Evolutionary conservation across 2,888 invertebrate species (phyloP), one percentile per base, ranked within the genome.

Genomic region (Orchestes rusci): DNA sequence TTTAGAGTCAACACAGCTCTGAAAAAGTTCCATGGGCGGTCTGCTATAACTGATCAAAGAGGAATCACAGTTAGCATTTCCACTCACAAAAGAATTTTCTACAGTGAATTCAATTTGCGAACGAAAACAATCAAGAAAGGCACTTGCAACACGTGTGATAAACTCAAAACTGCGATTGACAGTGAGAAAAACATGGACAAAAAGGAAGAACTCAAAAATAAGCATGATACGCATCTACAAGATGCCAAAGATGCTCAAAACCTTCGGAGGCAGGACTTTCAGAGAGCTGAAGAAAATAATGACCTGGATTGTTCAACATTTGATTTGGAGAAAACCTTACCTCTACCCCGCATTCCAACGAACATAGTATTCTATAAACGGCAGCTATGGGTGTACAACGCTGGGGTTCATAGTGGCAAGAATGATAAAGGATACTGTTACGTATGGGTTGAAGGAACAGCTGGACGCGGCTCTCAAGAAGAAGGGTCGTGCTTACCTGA

Each of bases 241-340:
- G 35, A 35, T 16, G 34, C 35, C 16, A 10, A 42, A 36, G 29
- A 42, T 16, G 29, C 35, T 4, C 36, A 47, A 48, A 34, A 35
- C 13, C 33, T 40, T 16, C 23, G 40, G 2, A 40, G 23, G 15
- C n/a, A 34, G 16, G 35, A 47, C 28, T 43, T 43, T 39, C 8
- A 38, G 19, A 12, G n/a, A 19, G 46, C 46, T n/a, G 34, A 36
- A 27, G 38, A 45, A 41, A 39, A 46, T 35, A 19, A 20, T 33
- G 32, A 42, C 18, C 18, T 51, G 71, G 71, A 38, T 70, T 63
- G 55, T 74, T 74, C 51, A 67, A 67, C 47, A 70, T 69, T 54
- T 70, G 71, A 50, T 36, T 38, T 47, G 38, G 40, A 47, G 35
- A 50, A 17, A 42, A 50, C 50, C 27, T 20, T 50, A 28, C 48